Base-by-base conservation (phyloP, 2,113 vertebrate species). In the Lichenostomus cassidix region DNA sequence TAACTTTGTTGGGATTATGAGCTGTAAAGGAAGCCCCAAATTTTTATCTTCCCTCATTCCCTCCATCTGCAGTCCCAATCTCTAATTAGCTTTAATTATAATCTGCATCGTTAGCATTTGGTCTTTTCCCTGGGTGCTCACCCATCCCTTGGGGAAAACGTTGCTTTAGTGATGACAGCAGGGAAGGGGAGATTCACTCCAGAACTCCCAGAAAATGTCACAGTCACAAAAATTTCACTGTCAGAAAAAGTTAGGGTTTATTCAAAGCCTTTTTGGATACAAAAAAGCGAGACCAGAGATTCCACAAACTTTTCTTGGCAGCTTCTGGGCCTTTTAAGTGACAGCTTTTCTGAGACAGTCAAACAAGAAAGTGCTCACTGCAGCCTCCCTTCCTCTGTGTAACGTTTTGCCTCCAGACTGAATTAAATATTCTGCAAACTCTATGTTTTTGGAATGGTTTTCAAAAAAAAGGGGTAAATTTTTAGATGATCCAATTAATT, bases 291-390 rank as follows among this genome's bases (percentile, higher is more conserved):
- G 17, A 52, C 9, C 42, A 46, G 62, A 94, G 52, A 69, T 13
- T 11, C 52, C 65, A 94, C 49, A 79, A 84, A 73, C 62, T 92
- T 91, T 65, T 47, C 39, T 60, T 71, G 62, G 58, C 81, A 89
- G 62, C 25, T 79, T 59, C 73, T 65, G 49, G 24, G 65, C 49
- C 87, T 94, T 94, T 91, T 29, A 93, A 89, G 92, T 90, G 87
- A 85, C 88, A 92, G 50, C 37, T 44, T 83, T 87, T 75, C 63
- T 69, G 14, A 68, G 64, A 12, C 22, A 85, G 37, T 59, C 79
- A 68, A 82, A 85, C 67, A 92, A 82, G 29, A 31, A 70, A 56
- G 68, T 5, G 41, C 29, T 94, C 44, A 2, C 24, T 74, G 70
- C 53, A 53, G 27, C 35, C 59, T 83, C 33, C 68, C 39, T 70